Percentiles rank a stretch among this genome's conserved stretches.
Evolutionary conservation across 2,113 vertebrate species (phyloP).

Genomic region (Bucco capensis): DNA sequence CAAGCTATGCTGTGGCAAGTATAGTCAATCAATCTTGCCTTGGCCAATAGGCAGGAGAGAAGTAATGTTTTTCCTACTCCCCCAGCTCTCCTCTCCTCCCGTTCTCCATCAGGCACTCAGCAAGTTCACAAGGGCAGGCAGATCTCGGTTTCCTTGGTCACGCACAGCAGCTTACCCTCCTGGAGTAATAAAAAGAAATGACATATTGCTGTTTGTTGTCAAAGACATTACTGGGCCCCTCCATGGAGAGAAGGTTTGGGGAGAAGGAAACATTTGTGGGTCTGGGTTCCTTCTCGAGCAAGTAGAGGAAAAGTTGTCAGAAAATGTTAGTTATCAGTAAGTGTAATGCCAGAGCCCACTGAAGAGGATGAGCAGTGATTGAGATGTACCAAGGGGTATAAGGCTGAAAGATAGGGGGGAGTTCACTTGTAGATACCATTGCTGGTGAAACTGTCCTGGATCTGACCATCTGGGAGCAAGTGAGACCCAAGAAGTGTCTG

Average conservation of each 20-base stretch:
- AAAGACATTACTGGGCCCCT: background rate
- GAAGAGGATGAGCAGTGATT: background rate
- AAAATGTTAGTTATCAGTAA: background rate
- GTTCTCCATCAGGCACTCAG: slow-evolving; percentile 52
- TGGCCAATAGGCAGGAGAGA: slow-evolving; percentile 42
- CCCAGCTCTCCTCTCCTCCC: slow-evolving; percentile 49
- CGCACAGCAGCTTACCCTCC: slow-evolving; percentile 62
- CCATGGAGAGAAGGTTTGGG: background rate
- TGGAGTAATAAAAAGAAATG: slow-evolving; percentile 66
- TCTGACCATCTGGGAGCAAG: background rate
- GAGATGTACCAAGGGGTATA: background rate
- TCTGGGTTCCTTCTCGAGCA: background rate
- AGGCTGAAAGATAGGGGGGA: background rate
- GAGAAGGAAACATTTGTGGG: background rate
- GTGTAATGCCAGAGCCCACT: background rate
- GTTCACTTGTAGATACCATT: background rate
- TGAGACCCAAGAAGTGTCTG: background rate
- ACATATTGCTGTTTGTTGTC: slow-evolving; percentile 50
- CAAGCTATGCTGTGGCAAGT: background rate
- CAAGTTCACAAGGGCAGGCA: slow-evolving; percentile 65
- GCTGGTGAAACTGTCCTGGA: background rate
- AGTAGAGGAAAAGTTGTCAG: background rate
- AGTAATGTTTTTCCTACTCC: slow-evolving; percentile 47
- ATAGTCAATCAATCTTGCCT: slow-evolving; percentile 45
- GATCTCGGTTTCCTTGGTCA: slow-evolving; percentile 66